phyloP scores from a whole-genome alignment of 2,797 vertebrate species.

The Nannoperca australis region DNA sequence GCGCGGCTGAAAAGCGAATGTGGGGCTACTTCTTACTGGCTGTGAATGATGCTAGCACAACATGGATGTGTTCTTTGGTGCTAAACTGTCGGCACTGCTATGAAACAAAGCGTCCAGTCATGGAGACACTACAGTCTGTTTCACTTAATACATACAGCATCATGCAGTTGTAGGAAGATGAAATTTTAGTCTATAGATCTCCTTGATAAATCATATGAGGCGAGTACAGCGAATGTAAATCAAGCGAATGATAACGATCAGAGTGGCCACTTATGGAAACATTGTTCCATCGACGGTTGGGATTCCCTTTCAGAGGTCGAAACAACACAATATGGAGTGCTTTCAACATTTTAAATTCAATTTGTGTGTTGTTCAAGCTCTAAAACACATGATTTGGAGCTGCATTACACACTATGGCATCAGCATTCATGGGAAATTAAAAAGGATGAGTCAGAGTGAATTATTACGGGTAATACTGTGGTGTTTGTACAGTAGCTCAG shows the following conservation, averaged over 20 bases:
- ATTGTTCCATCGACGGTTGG: not conserved
- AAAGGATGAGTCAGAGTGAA: not conserved
- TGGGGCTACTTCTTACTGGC: not conserved
- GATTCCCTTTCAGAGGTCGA: not conserved
- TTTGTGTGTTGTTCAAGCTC: not conserved
- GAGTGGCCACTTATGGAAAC: not conserved
- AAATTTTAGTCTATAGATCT: not conserved
- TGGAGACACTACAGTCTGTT: not conserved
- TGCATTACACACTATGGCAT: not conserved
- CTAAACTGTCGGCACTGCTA: not conserved
- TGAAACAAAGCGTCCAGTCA: not conserved
- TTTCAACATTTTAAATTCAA: too few species aligned
- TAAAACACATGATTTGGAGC: not conserved
- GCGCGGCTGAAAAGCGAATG: not conserved
- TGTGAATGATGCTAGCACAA: not conserved
- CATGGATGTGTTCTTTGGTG: not conserved
- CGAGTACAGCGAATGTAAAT: not conserved
- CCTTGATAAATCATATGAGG: not conserved
- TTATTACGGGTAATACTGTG: slow-evolving; percentile 4
- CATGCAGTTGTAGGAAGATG: not conserved
- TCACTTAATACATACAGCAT: not conserved
- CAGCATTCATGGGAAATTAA: not conserved
- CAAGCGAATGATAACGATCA: not conserved
- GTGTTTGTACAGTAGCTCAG: slow-evolving; percentile 40
- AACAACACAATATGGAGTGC: not conserved